Base-by-base conservation (phyloP, 2,113 vertebrate species). In the Proterorhinus semilunaris region DNA sequence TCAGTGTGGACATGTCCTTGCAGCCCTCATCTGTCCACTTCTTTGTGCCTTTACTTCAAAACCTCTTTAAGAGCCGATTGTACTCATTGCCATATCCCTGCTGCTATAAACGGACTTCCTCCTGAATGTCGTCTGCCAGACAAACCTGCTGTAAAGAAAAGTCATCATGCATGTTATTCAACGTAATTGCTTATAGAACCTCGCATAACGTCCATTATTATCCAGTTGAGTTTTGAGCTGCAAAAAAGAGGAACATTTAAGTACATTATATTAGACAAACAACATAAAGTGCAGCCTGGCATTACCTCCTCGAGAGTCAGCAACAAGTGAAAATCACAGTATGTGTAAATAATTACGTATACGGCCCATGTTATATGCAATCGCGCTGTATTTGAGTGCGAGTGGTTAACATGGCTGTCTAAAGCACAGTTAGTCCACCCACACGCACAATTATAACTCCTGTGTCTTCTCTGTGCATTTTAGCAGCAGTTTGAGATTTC, bases 341-440 rank as follows among this genome's bases (percentile, higher is more conserved):
- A 72, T 82, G 66, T 46, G 27, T 63, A 64, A 70, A 74, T 77
- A 57, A 83, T 69, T 43, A 49, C 65, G 69, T 55, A 66, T 61
- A 80, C 17, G 44, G 45, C 6, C 15, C 27, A 50, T 72, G 62
- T 68, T 64, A 79, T 42, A 61, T 8, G 44, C 42, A 61, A 44
- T 61, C 15, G 9, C 15, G 8, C 58, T 61, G 44, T 61, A 61
- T 61, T 61, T 45, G 44, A 61, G 58, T 44, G 42, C 15, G 36
- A 61, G 36, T 61, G 44, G 42, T 61, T 61, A 61, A 61, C 58
- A 16, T 61, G 36, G 58, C 16, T 63, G 46, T 16, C 17, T 48
- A 21, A n/a, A 48, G 46, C 62, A 63, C 45, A 21, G 15, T 63
- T 63, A 46, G 51, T 49, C 62, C 67, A 51, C 49, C 79, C 64